Evolutionary conservation across 2,113 vertebrate genomes (phyloP), one percentile per base, ranked within the genome.

Genomic region (Lethenteron reissneri): DNA sequence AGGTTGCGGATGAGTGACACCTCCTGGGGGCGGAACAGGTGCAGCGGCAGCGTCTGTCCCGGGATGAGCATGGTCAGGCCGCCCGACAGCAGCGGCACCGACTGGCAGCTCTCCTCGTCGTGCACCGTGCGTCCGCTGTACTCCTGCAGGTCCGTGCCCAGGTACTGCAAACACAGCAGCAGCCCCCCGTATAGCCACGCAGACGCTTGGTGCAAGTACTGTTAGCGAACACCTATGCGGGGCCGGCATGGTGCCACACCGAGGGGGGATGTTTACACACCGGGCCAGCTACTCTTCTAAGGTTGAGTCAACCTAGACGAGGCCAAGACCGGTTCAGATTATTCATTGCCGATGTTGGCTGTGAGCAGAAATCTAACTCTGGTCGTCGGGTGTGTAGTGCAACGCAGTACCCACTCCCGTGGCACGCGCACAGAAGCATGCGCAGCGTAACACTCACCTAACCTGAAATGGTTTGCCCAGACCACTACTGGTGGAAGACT

Each of bases 61-160:
- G 94, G 94, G 58, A 99, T 87, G 73, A 99, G 81, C 81, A 95
- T 89, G 78, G 96, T 81, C 56, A 85, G 80, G 2, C 87, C 83
- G 64, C 91, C 86, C 0, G 92, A 88, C 74, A 99, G 83, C 73
- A 99, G 90, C 0, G 94, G 92, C 57, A 99, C 87, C 73, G 83
- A 82, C 79, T 88, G 94, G 75, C 86, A 87, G 79, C 94, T 99
- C 81, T 92, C 90, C 0, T 99, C 94, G 2, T 97, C 94, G 0
- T 95, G 90, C 72, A 99, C 77, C 0, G 94, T 99, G 9, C 94
- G 81, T 0, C 94, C 92, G 1, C 96, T 91, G 75, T 96, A 99
- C 80, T 99, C 94, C 76, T 99, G 92, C 92, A 99, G 97, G 74
- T 99, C 92, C 4, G 84, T 80, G 2, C 94, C 94, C 77, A 99